Evolutionary conservation across 2,113 vertebrate genomes (phyloP).

Genomic region (Gasterosteus aculeatus): DNA sequence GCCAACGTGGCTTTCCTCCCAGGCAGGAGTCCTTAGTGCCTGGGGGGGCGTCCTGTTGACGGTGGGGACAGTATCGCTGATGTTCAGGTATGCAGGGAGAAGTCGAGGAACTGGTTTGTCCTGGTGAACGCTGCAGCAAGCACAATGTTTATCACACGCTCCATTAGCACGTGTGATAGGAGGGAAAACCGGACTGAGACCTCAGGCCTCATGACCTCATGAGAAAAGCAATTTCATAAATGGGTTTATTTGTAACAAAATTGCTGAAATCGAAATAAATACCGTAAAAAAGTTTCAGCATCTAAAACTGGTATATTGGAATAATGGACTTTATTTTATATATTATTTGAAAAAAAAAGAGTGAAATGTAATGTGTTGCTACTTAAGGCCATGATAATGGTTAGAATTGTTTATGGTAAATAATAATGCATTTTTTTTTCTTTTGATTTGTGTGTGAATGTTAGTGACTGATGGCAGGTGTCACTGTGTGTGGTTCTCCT

Average conservation of each 20-base stretch:
- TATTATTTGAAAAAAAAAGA: neutral
- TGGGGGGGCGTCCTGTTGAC: slow-evolving; percentile 31
- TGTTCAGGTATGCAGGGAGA: slow-evolving; percentile 42
- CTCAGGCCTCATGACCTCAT: neutral
- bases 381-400: neutral
- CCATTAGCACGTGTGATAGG: neutral
- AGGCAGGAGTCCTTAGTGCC: neutral
- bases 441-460: no score
- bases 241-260: neutral
- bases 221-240: neutral
- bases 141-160: slow-evolving; percentile 51
- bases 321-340: neutral
- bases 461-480: no score
- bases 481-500: no score
- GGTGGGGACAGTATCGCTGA: slow-evolving; percentile 47
- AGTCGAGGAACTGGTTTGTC: slow-evolving; percentile 72
- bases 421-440: no score
- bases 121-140: slow-evolving; percentile 17
- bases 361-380: neutral
- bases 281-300: neutral
- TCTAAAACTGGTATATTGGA: neutral
- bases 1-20: neutral
- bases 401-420: no score
- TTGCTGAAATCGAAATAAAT: neutral
- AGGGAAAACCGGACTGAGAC: neutral